These are phyloP conservation scores for Fringilla coelebs DNA, from an alignment of 2,797 vertebrate genomes.

Conservation along the genomic window DNA sequence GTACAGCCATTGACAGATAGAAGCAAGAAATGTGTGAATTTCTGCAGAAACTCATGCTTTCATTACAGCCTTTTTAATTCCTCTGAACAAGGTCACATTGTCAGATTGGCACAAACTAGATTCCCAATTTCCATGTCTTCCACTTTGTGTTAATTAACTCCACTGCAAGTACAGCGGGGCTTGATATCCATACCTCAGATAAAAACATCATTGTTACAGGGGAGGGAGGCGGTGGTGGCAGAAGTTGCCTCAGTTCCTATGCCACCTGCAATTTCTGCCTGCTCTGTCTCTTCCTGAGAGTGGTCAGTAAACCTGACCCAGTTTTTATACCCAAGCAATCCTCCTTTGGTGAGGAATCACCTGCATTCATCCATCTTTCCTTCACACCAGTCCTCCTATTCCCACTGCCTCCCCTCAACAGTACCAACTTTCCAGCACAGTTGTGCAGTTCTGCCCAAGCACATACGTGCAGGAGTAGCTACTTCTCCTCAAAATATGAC, in stretches of 20 bases:
- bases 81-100: neutral
- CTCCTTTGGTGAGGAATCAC: neutral
- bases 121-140: neutral
- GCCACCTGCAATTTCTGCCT: neutral
- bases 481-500: neutral
- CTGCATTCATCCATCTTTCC: neutral
- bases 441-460: neutral
- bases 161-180: neutral
- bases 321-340: neutral
- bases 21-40: neutral
- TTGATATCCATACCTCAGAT: neutral
- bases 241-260: neutral
- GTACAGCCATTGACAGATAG: neutral
- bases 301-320: neutral
- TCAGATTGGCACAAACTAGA: neutral
- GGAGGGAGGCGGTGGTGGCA: neutral
- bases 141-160: constrained; percentile 15
- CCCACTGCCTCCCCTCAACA: neutral
- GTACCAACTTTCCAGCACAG: neutral
- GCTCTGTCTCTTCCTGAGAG: neutral
- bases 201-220: neutral
- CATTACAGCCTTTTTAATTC: neutral
- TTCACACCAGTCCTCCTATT: rapidly evolving
- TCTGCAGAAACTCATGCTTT: neutral
- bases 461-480: rapidly evolving